These are phyloP conservation scores for Oncorhynchus nerka DNA, from an alignment of 2,113 vertebrate species.

Conservation along the genomic window DNA sequence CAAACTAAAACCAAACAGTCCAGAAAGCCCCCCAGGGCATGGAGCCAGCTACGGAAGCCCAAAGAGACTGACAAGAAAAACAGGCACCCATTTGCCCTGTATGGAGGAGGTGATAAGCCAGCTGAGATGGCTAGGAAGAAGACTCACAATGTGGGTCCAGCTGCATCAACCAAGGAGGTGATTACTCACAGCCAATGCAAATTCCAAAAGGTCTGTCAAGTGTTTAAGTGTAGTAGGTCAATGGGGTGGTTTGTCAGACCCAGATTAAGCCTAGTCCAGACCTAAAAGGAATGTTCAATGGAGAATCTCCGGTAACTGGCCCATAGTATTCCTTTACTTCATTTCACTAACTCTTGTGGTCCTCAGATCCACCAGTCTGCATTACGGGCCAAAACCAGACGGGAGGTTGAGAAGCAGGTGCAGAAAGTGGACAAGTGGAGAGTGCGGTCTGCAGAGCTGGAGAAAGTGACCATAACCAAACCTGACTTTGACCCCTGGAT, in stretches of 20 bases:
- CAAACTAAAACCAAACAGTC: not conserved
- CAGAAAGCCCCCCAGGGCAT: slow-evolving; percentile 26
- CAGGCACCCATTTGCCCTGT: slow-evolving; percentile 88
- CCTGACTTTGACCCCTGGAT: slow-evolving; percentile 87
- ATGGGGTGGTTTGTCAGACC: not conserved
- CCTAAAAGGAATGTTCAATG: too few species aligned
- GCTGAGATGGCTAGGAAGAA: slow-evolving; percentile 82
- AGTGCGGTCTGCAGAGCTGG: slow-evolving; percentile 76
- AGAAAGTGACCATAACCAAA: slow-evolving; percentile 59
- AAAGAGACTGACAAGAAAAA: slow-evolving; percentile 72
- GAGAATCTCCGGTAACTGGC: not conserved
- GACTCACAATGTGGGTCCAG: slow-evolving; percentile 91
- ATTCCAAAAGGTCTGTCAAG: slow-evolving; percentile 13
- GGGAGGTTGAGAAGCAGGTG: slow-evolving; percentile 84
- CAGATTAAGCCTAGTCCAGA: too few species aligned
- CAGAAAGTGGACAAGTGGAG: slow-evolving; percentile 72
- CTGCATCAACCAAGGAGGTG: slow-evolving; percentile 80
- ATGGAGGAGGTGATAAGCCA: slow-evolving; percentile 86
- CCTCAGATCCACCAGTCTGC: slow-evolving; percentile 84
- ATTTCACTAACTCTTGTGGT: not conserved
- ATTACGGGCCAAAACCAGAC: slow-evolving; percentile 86
- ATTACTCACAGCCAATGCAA: not conserved
- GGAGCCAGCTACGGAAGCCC: slow-evolving; percentile 33
- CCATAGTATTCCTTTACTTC: not conserved
- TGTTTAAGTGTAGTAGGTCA: too few species aligned